Conservation (phyloP, 2,797 vertebrate species). For the Gastrophryne carolinensis region DNA sequence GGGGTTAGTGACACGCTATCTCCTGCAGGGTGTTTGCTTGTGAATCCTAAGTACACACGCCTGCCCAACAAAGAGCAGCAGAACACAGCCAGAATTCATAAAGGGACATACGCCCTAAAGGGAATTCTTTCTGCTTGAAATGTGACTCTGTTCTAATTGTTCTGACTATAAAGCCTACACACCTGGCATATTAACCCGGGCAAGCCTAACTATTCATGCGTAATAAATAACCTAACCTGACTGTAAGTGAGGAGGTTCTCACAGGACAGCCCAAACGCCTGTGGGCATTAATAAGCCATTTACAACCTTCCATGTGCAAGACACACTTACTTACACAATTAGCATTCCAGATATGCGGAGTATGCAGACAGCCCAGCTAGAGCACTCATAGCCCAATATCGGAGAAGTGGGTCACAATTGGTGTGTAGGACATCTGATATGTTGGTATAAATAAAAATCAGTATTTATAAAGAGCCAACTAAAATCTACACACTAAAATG, state of each 20-base stretch:
- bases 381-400: not conserved
- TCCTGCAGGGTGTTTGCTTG: conserved; percentile 12
- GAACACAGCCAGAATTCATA: not conserved
- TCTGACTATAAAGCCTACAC: not conserved
- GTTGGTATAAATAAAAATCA: not conserved
- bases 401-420: conserved; percentile 13
- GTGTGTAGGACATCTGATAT: not conserved
- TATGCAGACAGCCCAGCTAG: conserved; percentile 18
- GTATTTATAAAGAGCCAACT: not conserved
- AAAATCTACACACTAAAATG: not conserved
- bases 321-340: conserved; percentile 4
- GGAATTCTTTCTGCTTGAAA: not conserved
- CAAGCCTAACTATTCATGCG: not conserved
- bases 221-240: not conserved
- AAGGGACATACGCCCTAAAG: not conserved
- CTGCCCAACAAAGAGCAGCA: not conserved
- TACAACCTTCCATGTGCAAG: not conserved
- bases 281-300: not conserved
- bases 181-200: not conserved
- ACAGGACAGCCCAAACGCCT: not conserved
- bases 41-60: not conserved
- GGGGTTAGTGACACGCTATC: conserved; percentile 21
- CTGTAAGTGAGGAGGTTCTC: not conserved
- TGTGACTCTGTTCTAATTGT: not conserved
- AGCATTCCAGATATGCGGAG: conserved; percentile 25